A percentile compares a stretch with the other conserved stretches of the same genome.
Evolutionary conservation across 2,113 vertebrate genomes (phyloP).

Genomic region (Aptenodytes forsteri): DNA sequence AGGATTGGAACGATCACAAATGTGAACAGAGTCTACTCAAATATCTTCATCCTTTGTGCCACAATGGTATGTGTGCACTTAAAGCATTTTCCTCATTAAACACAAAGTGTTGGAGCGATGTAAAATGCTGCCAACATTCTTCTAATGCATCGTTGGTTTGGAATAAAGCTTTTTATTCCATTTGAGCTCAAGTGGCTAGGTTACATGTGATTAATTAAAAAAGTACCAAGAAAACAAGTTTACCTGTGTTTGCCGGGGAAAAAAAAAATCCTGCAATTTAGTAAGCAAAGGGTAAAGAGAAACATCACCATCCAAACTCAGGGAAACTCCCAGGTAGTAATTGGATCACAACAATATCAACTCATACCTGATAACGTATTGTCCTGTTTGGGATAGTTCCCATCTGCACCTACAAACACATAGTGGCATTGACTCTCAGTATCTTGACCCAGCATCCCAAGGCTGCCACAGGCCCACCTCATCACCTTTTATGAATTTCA

Average conservation of each 20-base stretch:
- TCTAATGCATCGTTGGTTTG: not conserved
- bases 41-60: not conserved
- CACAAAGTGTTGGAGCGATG: not conserved
- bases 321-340: not conserved
- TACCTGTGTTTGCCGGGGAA: not conserved
- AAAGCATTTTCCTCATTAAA: constrained; percentile 57
- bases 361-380: not conserved
- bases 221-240: not conserved
- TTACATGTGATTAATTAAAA: not conserved
- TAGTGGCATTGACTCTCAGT: not conserved
- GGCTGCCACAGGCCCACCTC: not conserved
- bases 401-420: accelerated
- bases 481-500: not conserved
- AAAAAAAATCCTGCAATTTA: not conserved
- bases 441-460: not conserved
- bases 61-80: not conserved
- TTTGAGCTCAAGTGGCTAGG: not conserved
- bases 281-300: not conserved
- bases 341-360: not conserved
- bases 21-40: constrained; percentile 1
- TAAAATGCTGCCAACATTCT: constrained; percentile 46
- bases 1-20: not conserved
- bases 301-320: not conserved
- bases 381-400: not conserved
- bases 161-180: constrained; percentile 27